Evolutionary conservation across 2,113 vertebrate genomes (phyloP), one percentile per base, ranked within the genome.

Genomic region (Nibea coibor): DNA sequence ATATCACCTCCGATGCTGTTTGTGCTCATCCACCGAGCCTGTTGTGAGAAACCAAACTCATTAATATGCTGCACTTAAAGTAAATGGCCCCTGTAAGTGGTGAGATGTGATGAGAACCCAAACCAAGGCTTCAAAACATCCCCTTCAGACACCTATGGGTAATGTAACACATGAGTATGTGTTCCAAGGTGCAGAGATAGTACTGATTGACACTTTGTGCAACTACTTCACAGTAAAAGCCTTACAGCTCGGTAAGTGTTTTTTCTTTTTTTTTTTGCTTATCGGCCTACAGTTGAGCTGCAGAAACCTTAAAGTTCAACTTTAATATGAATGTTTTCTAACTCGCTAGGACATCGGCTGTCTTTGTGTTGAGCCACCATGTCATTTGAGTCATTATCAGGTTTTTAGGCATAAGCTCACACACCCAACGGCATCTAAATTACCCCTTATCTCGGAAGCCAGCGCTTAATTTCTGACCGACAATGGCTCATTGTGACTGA

Each of bases 381-480:
- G 50, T 42, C 39, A 15, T 71, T 50, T 72, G 8, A 71, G 56
- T 43, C 4, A 2, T 73, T 73, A 59, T 77, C 7, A 48, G 17
- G 24, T 78, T 80, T 69, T 83, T 31, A 9, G 42, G 7, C 12
- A 57, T 10, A 28, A n/a, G 19, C 51, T 70, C 43, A 51, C 20
- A 9, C 7, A 61, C 5, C 16, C 10, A 54, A 50, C 16, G 64
- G 22, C 50, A 81, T 62, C 45, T 61, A 54, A 72, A 72, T 72
- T 10, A 61, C 53, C 45, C 48, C 22, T 58, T n/a, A 62, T 35
- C 28, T 47, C 22, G 8, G 24, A 84, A 61, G 62, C 53, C 48
- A 72, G 12, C 43, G 59, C 64, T 54, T 70, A 22, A 75, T 78
- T 75, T 63, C 19, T 57, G 9, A 67, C 47, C 9, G 31, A 66